phyloP scores from a whole-genome alignment of 2,888 invertebrate species.

The Unio pictorum region DNA sequence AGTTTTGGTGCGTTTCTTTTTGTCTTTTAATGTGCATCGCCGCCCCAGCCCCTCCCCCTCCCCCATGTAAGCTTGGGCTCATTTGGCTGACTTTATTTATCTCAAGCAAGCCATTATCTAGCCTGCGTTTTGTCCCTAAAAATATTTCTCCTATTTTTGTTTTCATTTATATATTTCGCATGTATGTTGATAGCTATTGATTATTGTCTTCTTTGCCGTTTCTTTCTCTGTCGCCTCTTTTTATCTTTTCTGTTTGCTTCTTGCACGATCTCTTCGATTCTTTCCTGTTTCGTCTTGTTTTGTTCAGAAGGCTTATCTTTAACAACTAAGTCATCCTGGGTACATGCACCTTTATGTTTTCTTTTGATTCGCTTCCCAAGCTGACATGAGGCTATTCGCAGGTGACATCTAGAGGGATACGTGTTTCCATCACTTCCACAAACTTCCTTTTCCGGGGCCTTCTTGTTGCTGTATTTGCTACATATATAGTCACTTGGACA shows the following conservation, averaged over 20 bases:
- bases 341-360: constrained; percentile 34
- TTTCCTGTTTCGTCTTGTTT: constrained; percentile 6
- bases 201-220: constrained; percentile 18
- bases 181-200: constrained; percentile 12
- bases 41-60: too few species aligned
- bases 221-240: constrained; percentile 17
- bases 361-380: constrained; percentile 41
- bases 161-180: constrained; percentile 7
- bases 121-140: constrained; percentile 7
- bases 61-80: too few species aligned
- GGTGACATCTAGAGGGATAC: constrained; percentile 55
- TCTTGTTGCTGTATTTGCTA: constrained; percentile 29
- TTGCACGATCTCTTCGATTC: background rate
- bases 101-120: too few species aligned
- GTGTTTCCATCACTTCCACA: constrained; percentile 63
- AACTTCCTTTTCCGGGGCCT: constrained; percentile 29
- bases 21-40: too few species aligned
- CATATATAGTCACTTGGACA: constrained; percentile 64
- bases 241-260: constrained; percentile 2
- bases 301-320: background rate
- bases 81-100: too few species aligned
- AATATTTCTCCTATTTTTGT: constrained; percentile 8
- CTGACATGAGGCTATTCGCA: constrained; percentile 52
- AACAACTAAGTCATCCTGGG: constrained; percentile 3
- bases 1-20: too few species aligned